These are phyloP conservation scores for Sigmodon hispidus DNA, from an alignment of 2,113 vertebrate genomes.

Conservation along the genomic window DNA sequence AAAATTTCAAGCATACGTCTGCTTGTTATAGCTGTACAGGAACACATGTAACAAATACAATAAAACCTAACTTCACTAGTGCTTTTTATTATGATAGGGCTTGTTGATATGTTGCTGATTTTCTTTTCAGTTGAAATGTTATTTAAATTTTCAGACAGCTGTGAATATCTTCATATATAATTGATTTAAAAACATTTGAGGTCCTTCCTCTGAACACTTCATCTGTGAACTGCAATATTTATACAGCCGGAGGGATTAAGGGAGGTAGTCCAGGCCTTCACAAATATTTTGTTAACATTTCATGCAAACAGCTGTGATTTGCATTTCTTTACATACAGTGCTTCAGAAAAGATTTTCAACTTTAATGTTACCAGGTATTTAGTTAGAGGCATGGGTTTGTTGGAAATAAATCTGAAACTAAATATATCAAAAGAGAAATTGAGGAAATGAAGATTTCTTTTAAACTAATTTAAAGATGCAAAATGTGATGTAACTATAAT, in stretches of 20 bases:
- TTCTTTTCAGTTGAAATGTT: slow-evolving; percentile 19
- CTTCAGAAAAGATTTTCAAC: slow-evolving; percentile 8
- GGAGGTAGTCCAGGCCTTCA: neutral
- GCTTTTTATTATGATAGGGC: neutral
- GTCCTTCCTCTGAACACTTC: neutral
- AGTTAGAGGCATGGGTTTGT: neutral
- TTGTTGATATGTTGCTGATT: neutral
- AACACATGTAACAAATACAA: slow-evolving; percentile 23
- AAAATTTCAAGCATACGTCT: neutral
- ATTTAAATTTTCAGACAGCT: slow-evolving; percentile 50
- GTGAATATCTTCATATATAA: slow-evolving; percentile 47
- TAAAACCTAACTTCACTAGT: neutral
- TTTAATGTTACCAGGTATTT: slow-evolving; percentile 23
- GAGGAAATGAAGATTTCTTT: neutral
- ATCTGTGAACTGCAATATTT: slow-evolving; percentile 24
- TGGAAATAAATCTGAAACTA: slow-evolving; percentile 32
- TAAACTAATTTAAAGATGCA: neutral
- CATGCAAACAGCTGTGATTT: neutral
- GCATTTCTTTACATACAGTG: neutral
- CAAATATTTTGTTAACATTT: slow-evolving; percentile 56
- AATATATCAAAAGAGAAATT: neutral
- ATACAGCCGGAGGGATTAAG: slow-evolving; percentile 28
- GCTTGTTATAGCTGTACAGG: slow-evolving; percentile 1
- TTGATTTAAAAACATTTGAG: slow-evolving; percentile 53
- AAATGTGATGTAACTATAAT: neutral